phyloP scores from a whole-genome alignment of 2,797 vertebrate genomes.

The Brotogeris chrysoptera region DNA sequence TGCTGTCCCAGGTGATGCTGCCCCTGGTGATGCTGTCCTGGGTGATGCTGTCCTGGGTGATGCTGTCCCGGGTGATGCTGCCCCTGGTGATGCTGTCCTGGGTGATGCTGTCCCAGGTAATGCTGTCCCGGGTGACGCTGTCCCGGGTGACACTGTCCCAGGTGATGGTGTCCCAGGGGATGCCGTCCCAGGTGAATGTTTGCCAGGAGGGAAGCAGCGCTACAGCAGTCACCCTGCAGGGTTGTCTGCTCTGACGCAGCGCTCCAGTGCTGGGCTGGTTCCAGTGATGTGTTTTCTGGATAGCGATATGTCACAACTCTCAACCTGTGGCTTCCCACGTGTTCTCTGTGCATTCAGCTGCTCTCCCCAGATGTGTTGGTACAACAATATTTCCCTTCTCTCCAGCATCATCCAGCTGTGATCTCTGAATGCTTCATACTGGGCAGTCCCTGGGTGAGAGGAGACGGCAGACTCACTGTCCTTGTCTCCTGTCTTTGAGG shows the following conservation, averaged over 20 bases:
- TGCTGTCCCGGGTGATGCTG: no score
- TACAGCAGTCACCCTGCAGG: no score
- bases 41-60: no score
- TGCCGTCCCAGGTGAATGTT: neutral
- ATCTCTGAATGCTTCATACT: neutral
- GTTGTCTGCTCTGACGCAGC: neutral
- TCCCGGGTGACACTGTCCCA: no score
- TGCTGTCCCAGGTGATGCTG: no score
- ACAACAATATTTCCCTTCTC: neutral
- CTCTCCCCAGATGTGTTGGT: neutral
- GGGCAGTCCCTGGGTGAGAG: neutral
- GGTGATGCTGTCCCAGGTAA: no score
- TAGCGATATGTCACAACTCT: neutral
- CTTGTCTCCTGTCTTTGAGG: neutral
- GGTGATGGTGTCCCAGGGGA: neutral
- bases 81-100: no score
- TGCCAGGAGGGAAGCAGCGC: neutral
- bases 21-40: no score
- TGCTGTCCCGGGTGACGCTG: no score
- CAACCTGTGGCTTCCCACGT: neutral
- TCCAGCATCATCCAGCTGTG: neutral
- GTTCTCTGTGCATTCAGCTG: neutral
- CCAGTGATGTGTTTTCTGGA: neutral
- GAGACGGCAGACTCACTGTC: fast-evolving
- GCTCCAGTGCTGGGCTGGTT: neutral